Percentiles rank a stretch among this genome's conserved stretches.
These are phyloP conservation scores for Caenorhabditis sp. DNA, from an alignment of 2,888 invertebrate species.

Conservation along the genomic window DNA sequence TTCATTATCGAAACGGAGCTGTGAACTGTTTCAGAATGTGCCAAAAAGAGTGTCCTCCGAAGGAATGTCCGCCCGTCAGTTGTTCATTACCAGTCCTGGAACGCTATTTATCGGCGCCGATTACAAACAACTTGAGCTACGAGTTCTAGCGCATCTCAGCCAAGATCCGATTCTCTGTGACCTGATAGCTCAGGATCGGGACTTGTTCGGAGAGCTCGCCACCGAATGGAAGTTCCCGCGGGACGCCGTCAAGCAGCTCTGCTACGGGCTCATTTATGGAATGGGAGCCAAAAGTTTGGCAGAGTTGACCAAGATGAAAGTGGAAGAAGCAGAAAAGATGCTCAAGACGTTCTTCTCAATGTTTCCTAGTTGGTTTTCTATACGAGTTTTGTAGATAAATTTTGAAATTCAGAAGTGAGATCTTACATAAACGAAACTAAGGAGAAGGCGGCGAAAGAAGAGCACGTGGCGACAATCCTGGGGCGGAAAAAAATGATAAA, in stretches of 20 bases:
- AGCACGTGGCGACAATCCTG: conserved; percentile 89
- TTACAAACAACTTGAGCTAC: conserved; percentile 94
- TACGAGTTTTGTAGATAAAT: background rate
- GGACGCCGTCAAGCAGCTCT: conserved; percentile 80
- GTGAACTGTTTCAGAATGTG: conserved; percentile 82
- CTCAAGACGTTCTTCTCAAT: conserved; percentile 85
- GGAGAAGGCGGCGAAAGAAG: conserved; percentile 83
- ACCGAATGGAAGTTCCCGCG: conserved; percentile 81
- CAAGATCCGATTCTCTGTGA: conserved; percentile 82
- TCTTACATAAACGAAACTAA: conserved; percentile 83
- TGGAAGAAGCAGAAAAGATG: conserved; percentile 86
- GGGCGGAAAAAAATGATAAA: conserved; percentile 46
- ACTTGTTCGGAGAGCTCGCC: conserved; percentile 60
- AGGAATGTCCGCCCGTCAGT: conserved; percentile 34
- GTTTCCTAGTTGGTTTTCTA: conserved; percentile 84
- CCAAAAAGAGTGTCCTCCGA: conserved; percentile 84
- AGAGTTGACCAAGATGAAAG: conserved; percentile 86
- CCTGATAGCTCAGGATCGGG: conserved; percentile 46
- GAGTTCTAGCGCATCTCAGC: conserved; percentile 92
- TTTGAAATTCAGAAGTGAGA: conserved; percentile 82
- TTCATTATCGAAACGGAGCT: background rate
- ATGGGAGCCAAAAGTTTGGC: conserved; percentile 88
- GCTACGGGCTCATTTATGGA: conserved; percentile 87
- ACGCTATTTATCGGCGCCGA: conserved; percentile 89
- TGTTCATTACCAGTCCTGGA: conserved; percentile 50